phyloP scores from a whole-genome alignment of 1,140 invertebrate species.

The Popillia japonica region DNA sequence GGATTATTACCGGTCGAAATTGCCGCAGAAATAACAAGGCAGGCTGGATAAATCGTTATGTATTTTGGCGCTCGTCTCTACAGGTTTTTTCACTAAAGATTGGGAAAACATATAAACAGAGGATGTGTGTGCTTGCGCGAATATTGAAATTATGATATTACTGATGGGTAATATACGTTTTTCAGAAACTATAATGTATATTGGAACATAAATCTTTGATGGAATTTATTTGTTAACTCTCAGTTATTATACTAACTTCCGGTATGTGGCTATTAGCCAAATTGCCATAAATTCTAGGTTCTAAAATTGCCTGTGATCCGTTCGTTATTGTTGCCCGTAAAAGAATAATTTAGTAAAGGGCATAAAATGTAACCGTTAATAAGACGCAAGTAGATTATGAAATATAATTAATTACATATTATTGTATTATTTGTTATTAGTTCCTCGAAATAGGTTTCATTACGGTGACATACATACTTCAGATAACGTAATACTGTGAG shows the following conservation, averaged over 20 bases:
- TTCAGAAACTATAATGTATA: conserved; percentile 1
- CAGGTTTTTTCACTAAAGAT: neutral
- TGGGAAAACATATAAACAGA: conserved; percentile 16
- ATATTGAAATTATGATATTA: conserved; percentile 26
- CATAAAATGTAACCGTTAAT: no score
- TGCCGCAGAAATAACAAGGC: conserved; percentile 27
- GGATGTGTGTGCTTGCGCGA: neutral
- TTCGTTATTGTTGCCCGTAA: neutral
- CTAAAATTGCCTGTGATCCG: neutral
- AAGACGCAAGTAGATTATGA: no score
- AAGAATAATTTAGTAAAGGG: no score
- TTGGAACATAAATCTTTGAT: neutral
- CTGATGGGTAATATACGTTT: neutral
- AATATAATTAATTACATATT: no score
- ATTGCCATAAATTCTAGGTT: neutral
- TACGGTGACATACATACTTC: no score
- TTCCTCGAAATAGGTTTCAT: no score
- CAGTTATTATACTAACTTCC: conserved; percentile 11
- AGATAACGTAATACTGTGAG: no score
- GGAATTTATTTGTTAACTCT: neutral
- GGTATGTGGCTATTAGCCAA: neutral
- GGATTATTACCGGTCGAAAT: conserved; percentile 26
- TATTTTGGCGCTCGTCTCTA: conserved; percentile 3
- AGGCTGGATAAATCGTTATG: conserved; percentile 14
- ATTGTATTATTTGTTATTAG: no score